Percentiles rank a stretch among this genome's conserved stretches.
Conservation (phyloP, 1,140 invertebrate species). For the Procambarus clarkii region DNA sequence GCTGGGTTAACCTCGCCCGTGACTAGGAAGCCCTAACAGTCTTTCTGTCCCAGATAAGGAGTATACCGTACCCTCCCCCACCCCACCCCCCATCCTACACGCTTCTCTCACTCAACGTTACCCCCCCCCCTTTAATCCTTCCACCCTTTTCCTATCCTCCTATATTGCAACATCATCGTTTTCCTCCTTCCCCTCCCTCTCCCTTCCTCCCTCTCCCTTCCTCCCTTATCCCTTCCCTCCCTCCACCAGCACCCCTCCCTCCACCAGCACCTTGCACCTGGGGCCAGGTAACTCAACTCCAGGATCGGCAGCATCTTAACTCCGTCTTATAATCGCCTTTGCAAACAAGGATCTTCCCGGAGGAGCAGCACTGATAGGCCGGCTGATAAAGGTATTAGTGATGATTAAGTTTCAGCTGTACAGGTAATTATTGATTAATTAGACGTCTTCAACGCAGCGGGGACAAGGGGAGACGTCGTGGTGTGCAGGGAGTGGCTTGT, state of each 20-base stretch:
- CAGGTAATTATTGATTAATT: slow-evolving; percentile 66
- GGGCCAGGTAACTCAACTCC: neutral
- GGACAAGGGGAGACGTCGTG: neutral
- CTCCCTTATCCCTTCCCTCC: neutral
- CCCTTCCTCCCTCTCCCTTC: neutral
- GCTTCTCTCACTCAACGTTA: too few species aligned
- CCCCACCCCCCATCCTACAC: neutral
- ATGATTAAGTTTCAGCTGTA: slow-evolving; percentile 53
- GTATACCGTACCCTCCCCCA: too few species aligned
- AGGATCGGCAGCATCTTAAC: slow-evolving; percentile 26
- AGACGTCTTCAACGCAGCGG: slow-evolving; percentile 30
- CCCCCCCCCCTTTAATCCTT: neutral
- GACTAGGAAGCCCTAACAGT: too few species aligned
- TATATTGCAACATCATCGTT: too few species aligned
- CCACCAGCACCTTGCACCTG: neutral
- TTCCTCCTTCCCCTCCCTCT: slow-evolving; percentile 15
- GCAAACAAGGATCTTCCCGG: slow-evolving; percentile 45
- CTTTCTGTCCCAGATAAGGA: too few species aligned
- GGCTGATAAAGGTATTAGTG: slow-evolving; percentile 62
- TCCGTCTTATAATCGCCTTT: slow-evolving; percentile 61
- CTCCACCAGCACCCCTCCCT: neutral
- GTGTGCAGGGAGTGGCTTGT: too few species aligned
- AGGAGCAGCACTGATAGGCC: slow-evolving; percentile 25
- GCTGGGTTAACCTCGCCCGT: too few species aligned
- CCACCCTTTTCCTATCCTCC: neutral